A percentile compares a stretch with the other conserved stretches of the same genome.
Conservation (phyloP, 2,797 vertebrate genomes). For the Merluccius polli region DNA sequence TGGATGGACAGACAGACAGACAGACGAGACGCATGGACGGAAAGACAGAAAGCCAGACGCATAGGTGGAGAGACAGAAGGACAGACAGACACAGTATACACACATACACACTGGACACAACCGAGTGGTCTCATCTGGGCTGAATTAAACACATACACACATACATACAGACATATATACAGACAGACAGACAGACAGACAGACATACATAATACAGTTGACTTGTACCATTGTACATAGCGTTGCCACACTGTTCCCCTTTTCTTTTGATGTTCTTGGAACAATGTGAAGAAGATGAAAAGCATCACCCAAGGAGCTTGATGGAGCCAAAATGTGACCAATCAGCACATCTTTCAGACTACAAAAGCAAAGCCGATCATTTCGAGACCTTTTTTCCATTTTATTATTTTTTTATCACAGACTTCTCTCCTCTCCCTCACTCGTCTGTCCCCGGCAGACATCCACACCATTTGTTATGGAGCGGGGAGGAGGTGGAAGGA, state of each 20-base stretch:
- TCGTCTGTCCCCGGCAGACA: neutral
- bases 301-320: neutral
- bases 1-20: neutral
- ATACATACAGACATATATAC: neutral
- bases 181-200: neutral
- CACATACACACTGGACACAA: neutral
- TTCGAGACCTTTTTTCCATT: neutral
- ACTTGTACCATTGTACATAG: neutral
- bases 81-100: neutral
- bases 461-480: neutral
- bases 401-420: neutral
- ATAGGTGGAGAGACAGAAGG: neutral
- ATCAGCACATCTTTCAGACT: neutral
- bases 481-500: neutral
- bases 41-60: neutral
- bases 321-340: neutral
- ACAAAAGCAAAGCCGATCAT: neutral
- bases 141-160: neutral
- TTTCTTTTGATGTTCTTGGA: neutral
- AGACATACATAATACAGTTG: neutral
- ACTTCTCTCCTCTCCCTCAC: neutral
- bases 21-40: neutral
- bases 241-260: neutral
- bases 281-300: neutral
- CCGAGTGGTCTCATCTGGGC: no score